Conservation (phyloP, 2,888 invertebrate genomes). For the Tanytarsus gracilentus region DNA sequence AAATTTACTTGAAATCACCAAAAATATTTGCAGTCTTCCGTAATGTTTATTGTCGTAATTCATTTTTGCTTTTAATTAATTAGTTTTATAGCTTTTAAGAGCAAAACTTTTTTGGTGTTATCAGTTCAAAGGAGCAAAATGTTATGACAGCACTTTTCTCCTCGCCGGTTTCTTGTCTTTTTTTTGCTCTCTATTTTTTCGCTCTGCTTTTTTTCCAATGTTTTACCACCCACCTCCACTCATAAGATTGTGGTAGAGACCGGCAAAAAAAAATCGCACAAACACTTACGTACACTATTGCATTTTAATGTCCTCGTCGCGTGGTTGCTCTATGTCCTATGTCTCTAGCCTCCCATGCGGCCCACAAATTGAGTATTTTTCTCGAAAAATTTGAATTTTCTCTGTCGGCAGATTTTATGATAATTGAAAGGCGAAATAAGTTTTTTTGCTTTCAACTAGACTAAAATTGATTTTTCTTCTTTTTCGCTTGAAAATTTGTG, state of each 20-base stretch:
- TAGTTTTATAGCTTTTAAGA: too few species aligned
- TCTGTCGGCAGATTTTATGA: slow-evolving; percentile 8
- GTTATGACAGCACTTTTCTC: slow-evolving; percentile 4
- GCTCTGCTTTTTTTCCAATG: background rate
- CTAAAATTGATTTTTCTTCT: background rate
- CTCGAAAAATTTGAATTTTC: background rate
- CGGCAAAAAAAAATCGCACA: too few species aligned
- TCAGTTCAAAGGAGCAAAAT: background rate
- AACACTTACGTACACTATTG: too few species aligned
- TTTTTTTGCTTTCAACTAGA: slow-evolving; percentile 3
- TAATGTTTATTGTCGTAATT: too few species aligned
- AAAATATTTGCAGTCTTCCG: too few species aligned
- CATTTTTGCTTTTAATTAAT: too few species aligned
- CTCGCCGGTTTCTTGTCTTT: slow-evolving; percentile 1
- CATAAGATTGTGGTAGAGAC: background rate
- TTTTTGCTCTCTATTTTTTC: background rate
- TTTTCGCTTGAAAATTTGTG: background rate
- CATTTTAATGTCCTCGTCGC: too few species aligned
- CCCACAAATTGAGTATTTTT: background rate
- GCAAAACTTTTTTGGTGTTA: background rate
- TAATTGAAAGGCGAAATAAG: background rate
- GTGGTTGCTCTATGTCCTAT: too few species aligned
- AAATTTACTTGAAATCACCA: too few species aligned
- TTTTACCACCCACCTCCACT: background rate
- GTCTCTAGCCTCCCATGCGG: background rate